Percentiles rank a stretch among this genome's conserved stretches.
Evolutionary conservation across 2,888 invertebrate genomes (phyloP).

Genomic region (Anodontia alba): DNA sequence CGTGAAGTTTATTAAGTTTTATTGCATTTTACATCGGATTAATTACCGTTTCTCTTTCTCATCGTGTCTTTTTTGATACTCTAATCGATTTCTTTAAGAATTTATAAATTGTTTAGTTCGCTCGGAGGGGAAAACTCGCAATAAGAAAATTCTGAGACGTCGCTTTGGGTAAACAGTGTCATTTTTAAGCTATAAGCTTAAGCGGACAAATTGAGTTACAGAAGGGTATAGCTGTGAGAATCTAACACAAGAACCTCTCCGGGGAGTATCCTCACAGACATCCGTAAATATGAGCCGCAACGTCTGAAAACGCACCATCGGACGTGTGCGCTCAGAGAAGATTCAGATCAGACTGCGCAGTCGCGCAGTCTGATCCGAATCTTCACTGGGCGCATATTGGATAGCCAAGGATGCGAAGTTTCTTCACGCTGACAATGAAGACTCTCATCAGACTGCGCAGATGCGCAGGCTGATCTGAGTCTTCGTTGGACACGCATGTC

Average conservation of each 20-base stretch:
- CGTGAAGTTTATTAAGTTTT: constrained; percentile 26
- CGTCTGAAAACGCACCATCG: too few relatives aligned
- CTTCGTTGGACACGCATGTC: too few relatives aligned
- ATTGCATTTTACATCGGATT: constrained; percentile 14
- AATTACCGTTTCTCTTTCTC: constrained; percentile 16
- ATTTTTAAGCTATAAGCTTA: constrained; percentile 17
- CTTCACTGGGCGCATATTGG: too few relatives aligned
- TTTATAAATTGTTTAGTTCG: constrained; percentile 32
- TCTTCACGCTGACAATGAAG: too few relatives aligned
- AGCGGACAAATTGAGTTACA: constrained; percentile 8
- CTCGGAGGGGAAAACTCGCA: constrained; percentile 16
- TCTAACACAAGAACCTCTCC: background rate
- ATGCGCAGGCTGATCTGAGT: too few relatives aligned
- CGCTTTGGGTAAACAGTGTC: constrained; percentile 21
- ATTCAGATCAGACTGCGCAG: too few relatives aligned
- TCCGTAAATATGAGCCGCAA: background rate
- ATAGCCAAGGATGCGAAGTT: too few relatives aligned
- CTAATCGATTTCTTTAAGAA: constrained; percentile 25
- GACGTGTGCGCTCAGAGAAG: too few relatives aligned
- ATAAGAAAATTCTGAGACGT: constrained; percentile 17
- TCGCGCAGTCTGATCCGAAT: too few relatives aligned
- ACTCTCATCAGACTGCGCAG: too few relatives aligned
- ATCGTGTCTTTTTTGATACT: constrained; percentile 21
- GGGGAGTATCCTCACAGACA: background rate
- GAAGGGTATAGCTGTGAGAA: constrained; percentile 16